Evolutionary conservation across 1,140 invertebrate species (phyloP), one percentile per base, ranked within the genome.

Genomic region (Panagrolaimus sp.): DNA sequence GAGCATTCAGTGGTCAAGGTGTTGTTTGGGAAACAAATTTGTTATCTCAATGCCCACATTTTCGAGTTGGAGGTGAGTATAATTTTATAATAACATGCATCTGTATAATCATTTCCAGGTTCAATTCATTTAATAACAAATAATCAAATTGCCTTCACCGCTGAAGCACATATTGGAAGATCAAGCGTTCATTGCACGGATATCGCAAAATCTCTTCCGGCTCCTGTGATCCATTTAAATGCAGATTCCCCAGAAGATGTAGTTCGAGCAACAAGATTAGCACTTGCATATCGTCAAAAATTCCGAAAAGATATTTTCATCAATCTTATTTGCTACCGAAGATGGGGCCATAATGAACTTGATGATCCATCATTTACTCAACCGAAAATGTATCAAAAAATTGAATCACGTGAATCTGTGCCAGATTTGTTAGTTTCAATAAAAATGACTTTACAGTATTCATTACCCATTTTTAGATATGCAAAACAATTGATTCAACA

Each of bases 341-440:
- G 89, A 75, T 94, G 91, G 89, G 93, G 95, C 4, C 96, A 98
- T 83, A 98, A 98, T 84, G 96, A 98, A 85, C 72, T 98, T 24
- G 96, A 98, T 83, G 94, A 98, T 84, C 95, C 96, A 0, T 91
- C 90, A 0, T 93, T 98, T 79, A 99, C 96, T 2, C 96, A 97
- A 86, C 96, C 96, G 0, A 68, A 88, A 14, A 87, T 96, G 78
- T 98, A 98, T 83, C 87, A 89, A 81, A 86, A 89, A 10, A 94
- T 97, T 69, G 84, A 89, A 69, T 87, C 84, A 68, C 52, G 52
- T 12, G 28, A 58, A 17, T 58, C 52, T 21, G 21, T 73, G 17
- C 15, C 6, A 73, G 17, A 46, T 63, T 24, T 67, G 7, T n/a
- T n/a, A n/a, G n/a, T n/a, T n/a, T n/a, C n/a, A n/a, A n/a, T n/a